These are phyloP conservation scores for Remorina albescens DNA, from an alignment of 2,797 vertebrate species.

Conservation along the genomic window DNA sequence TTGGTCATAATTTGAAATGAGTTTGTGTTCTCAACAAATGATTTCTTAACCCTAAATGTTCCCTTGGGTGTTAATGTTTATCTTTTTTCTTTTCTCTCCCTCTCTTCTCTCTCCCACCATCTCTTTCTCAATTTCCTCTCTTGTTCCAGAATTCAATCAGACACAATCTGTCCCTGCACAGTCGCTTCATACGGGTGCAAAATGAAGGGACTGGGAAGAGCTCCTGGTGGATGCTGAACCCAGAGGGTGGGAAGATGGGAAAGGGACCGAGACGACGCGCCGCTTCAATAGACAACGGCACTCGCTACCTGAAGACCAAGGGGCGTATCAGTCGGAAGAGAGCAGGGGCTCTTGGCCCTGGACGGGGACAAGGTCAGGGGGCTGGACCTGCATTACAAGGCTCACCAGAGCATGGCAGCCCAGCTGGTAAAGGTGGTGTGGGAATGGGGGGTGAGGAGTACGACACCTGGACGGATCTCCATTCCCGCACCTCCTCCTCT, in stretches of 20 bases:
- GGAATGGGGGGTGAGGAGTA: slow-evolving; percentile 92
- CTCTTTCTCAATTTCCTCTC: slow-evolving; percentile 48
- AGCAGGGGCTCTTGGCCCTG: slow-evolving; percentile 74
- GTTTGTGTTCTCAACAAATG: slow-evolving; percentile 70
- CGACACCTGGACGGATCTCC: slow-evolving; percentile 94
- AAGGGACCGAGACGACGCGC: slow-evolving; percentile 93
- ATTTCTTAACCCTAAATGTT: slow-evolving; percentile 73
- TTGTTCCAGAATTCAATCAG: slow-evolving; percentile 94
- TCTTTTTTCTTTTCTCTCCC: slow-evolving; percentile 37
- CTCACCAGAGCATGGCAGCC: slow-evolving; percentile 94
- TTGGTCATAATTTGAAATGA: slow-evolving; percentile 67
- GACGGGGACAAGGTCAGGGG: slow-evolving; percentile 84
- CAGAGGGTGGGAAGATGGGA: slow-evolving; percentile 94
- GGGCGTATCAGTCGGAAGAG: slow-evolving; percentile 93
- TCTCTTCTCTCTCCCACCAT: slow-evolving; percentile 8
- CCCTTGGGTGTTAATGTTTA: slow-evolving; percentile 57
- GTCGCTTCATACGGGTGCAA: slow-evolving; percentile 95
- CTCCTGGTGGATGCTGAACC: slow-evolving; percentile 99
- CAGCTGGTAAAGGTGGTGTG: slow-evolving; percentile 89
- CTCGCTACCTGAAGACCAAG: slow-evolving; percentile 93
- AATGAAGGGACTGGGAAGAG: slow-evolving; percentile 98
- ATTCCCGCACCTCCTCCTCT: slow-evolving; percentile 94
- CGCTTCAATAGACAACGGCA: slow-evolving; percentile 92
- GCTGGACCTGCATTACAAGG: slow-evolving; percentile 86
- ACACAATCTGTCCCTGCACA: slow-evolving; percentile 97